Evolutionary conservation across 2,797 vertebrate genomes (phyloP).

Genomic region (Arnoldichthys spilopterus): DNA sequence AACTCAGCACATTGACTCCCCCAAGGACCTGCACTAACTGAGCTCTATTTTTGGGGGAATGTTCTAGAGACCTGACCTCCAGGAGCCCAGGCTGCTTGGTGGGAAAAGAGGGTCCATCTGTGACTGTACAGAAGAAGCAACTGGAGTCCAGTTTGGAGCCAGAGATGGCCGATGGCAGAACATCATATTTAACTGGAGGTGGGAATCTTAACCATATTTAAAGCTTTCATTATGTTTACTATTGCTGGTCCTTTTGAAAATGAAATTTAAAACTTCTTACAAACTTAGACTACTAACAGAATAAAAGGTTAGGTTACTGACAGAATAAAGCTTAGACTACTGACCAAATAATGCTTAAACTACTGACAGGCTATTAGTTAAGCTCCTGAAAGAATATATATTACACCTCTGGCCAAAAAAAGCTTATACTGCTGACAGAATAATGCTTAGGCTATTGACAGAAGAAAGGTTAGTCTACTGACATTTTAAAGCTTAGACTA

Average conservation of each 20-base stretch:
- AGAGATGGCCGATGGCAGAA: slow-evolving; percentile 39
- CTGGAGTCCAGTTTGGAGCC: slow-evolving; percentile 50
- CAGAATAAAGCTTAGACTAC: too few relatives aligned
- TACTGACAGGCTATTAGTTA: too few relatives aligned
- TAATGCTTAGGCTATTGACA: too few relatives aligned
- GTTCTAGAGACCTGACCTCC: slow-evolving; percentile 40
- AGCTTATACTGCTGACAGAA: too few relatives aligned
- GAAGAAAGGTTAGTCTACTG: too few relatives aligned
- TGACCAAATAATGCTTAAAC: too few relatives aligned
- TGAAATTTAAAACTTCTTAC: neutral
- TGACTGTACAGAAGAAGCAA: slow-evolving; percentile 30
- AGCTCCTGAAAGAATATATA: too few relatives aligned
- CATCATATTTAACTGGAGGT: slow-evolving; percentile 68
- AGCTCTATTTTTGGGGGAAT: slow-evolving; percentile 49
- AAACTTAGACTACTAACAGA: too few relatives aligned
- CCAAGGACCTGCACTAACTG: slow-evolving; percentile 38
- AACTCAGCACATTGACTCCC: slow-evolving; percentile 24
- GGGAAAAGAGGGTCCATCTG: slow-evolving; percentile 51
- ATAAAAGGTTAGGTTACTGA: too few relatives aligned
- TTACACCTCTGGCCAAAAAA: too few relatives aligned
- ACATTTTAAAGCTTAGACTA: neutral
- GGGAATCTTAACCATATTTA: slow-evolving; percentile 50
- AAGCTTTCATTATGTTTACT: neutral
- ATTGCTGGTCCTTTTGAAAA: neutral
- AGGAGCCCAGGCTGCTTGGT: slow-evolving; percentile 6